These are phyloP conservation scores for Nothocercus nigrocapillus DNA, from an alignment of 2,113 vertebrate genomes.

Conservation along the genomic window DNA sequence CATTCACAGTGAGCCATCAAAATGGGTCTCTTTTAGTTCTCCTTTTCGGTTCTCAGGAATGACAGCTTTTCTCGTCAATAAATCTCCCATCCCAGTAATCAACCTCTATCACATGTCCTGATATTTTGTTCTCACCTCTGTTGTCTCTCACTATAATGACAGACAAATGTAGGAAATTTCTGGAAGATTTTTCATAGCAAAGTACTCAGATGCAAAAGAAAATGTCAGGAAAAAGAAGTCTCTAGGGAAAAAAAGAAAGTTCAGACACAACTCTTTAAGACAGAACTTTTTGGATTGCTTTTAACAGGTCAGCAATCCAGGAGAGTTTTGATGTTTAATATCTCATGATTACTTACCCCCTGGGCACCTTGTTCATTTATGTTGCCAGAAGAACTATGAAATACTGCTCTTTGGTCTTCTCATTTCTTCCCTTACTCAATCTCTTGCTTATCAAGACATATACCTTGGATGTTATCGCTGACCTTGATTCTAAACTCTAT, in stretches of 20 bases:
- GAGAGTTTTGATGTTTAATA: neutral
- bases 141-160: neutral
- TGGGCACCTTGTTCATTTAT: neutral
- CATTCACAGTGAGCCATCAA: too few species aligned
- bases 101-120: neutral
- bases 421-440: neutral
- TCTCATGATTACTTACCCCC: neutral
- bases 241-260: neutral
- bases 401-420: neutral
- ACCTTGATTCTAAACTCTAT: neutral
- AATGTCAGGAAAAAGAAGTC: neutral
- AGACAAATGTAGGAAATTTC: neutral
- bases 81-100: too few species aligned
- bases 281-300: neutral
- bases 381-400: neutral
- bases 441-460: neutral
- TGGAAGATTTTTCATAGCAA: neutral
- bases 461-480: neutral
- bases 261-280: neutral
- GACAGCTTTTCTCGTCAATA: too few species aligned
- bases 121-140: neutral
- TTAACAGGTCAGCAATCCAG: neutral
- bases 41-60: too few species aligned
- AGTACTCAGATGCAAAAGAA: neutral
- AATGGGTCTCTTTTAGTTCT: too few species aligned